These are phyloP conservation scores for Anorthoa munda DNA, from an alignment of 2,888 invertebrate genomes.

Conservation along the genomic window DNA sequence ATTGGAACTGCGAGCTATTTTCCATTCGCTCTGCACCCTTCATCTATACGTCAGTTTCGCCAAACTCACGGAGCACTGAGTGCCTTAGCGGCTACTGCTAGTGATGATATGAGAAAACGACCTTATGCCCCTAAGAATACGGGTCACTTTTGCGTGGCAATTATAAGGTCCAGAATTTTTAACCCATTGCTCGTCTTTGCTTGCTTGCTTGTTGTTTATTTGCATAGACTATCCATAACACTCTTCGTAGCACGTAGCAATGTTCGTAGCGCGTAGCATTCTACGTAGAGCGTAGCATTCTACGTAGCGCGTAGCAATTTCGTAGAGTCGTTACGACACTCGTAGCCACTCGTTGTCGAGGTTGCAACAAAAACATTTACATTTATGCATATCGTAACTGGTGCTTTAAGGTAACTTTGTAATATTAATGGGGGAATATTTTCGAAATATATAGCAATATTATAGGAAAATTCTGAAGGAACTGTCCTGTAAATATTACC, in stretches of 20 bases:
- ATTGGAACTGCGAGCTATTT: constrained; percentile 50
- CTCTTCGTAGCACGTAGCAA: not conserved
- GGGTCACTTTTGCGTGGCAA: no score
- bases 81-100: not conserved
- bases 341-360: constrained; percentile 50
- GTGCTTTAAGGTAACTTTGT: constrained; percentile 46
- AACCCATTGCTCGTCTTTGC: no score
- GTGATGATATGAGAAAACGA: no score
- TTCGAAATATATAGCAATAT: constrained; percentile 30
- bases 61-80: constrained; percentile 7
- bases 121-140: no score
- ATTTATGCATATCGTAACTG: constrained; percentile 44
- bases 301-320: constrained; percentile 50
- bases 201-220: no score
- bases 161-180: no score
- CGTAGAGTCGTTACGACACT: constrained; percentile 48
- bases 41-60: constrained; percentile 37
- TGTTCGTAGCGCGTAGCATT: constrained; percentile 29
- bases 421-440: constrained; percentile 37
- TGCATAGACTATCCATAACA: no score
- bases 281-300: constrained; percentile 27
- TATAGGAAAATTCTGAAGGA: constrained; percentile 10
- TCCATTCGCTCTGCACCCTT: constrained; percentile 50
- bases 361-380: constrained; percentile 56
- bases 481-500: constrained; percentile 19